Base-by-base conservation (phyloP, 1,140 invertebrate species). In the Chionoecetes opilio region DNA sequence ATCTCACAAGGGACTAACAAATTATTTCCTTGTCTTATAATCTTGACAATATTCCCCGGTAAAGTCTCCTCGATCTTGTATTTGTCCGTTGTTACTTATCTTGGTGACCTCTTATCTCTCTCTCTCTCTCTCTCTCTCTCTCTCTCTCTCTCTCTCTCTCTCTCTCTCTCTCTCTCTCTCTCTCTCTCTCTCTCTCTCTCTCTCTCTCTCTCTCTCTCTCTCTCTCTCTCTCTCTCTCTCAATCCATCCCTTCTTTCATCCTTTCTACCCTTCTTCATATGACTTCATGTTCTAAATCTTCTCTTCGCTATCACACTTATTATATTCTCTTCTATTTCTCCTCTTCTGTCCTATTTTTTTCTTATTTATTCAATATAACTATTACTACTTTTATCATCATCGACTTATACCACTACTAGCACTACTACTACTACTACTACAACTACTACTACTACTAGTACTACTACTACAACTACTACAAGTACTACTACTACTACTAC, bases 21-120 rank as follows among this genome's bases (percentile, higher is more conserved):
- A 75, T 75, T 75, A 75, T 75, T n/a, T 75, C n/a, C 63, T 75
- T 75, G 63, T 75, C 63, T 75, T n/a, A 26, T n/a, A n/a, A 75
- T 75, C 63, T 75, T 75, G 63, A 75, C 63, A 75, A 75, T 75
- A 75, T 75, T 75, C 21, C 63, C 63, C 63, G 21, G 11, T 75
- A n/a, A 75, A 75, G 11, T 75, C 63, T 75, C 63, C 63, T 75
- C 63, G 26, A 75, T 75, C 63, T 75, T 75, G 63, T 75, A 75
- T 75, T 75, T 75, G 63, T 75, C 63, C 63, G 63, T 75, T 75
- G 21, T 75, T 75, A 26, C 63, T 75, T 75, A 75, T 75, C 63
- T 26, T n/a, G 26, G 63, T 21, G 63, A 75, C 0, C 63, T 75
- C 63, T 75, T 75, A 75, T 75, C 63, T 26, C 5, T 26, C 6